phyloP scores from a whole-genome alignment of 2,888 invertebrate species.

The Capitulum mitella region DNA sequence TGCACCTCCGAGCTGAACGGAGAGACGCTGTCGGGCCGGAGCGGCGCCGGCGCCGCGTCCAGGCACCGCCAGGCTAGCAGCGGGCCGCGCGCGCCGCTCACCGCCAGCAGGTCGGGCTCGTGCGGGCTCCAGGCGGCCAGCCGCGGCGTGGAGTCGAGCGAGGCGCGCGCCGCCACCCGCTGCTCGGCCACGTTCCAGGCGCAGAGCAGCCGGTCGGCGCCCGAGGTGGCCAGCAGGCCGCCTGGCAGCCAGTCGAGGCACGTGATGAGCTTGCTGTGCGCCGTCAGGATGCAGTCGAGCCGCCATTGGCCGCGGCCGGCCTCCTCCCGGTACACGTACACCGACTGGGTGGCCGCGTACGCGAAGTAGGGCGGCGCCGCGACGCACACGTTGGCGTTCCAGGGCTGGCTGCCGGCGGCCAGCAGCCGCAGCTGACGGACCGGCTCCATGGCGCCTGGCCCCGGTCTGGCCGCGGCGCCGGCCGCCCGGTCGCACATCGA shows the following conservation, averaged over 20 bases:
- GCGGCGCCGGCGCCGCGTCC: neutral
- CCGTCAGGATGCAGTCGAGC: conserved; percentile 45
- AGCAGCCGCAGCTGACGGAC: conserved; percentile 43
- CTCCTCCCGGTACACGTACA: conserved; percentile 46
- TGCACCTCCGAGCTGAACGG: neutral
- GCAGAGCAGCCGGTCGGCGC: conserved; percentile 42
- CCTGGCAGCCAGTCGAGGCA: conserved; percentile 44
- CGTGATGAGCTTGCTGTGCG: conserved; percentile 46
- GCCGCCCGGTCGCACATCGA: neutral
- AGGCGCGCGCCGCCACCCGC: conserved; percentile 39
- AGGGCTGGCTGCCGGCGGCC: conserved; percentile 47
- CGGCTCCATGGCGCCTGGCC: conserved; percentile 32
- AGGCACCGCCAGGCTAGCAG: neutral
- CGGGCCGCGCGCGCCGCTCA: neutral
- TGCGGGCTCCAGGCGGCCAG: conserved; percentile 42
- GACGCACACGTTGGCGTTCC: conserved; percentile 45
- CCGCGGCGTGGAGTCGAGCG: conserved; percentile 39
- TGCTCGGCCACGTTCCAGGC: conserved; percentile 44
- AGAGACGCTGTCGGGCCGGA: neutral
- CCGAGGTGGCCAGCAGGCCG: conserved; percentile 42
- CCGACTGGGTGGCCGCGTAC: conserved; percentile 46
- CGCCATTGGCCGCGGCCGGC: conserved; percentile 37
- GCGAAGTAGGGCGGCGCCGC: conserved; percentile 44
- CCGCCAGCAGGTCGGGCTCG: conserved; percentile 1
- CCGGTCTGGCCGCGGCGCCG: neutral